These are phyloP conservation scores for Lissocephala sabroskyi DNA, from an alignment of 2,888 invertebrate species.

Conservation along the genomic window DNA sequence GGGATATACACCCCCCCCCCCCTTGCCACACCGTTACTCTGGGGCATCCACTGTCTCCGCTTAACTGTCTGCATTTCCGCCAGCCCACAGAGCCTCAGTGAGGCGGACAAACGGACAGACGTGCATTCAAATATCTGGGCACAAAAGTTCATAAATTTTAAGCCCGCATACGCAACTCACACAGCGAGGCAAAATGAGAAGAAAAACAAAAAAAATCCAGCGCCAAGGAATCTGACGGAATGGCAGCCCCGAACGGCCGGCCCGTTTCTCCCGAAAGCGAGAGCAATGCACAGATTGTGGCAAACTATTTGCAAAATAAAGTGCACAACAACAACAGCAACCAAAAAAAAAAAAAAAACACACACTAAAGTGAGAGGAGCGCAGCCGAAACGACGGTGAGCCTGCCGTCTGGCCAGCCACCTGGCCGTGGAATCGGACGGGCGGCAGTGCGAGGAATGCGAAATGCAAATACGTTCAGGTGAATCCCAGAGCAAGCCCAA, in stretches of 20 bases:
- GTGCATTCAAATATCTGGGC: conserved; percentile 36
- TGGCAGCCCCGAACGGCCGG: too few relatives aligned
- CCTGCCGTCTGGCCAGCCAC: too few relatives aligned
- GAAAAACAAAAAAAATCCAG: not conserved
- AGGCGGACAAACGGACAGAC: not conserved
- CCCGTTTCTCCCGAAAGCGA: too few relatives aligned
- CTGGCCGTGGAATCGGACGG: conserved; percentile 2
- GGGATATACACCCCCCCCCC: conserved; percentile 20
- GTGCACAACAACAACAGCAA: conserved; percentile 18
- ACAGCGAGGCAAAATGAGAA: conserved; percentile 27
- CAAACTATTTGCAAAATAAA: conserved; percentile 54
- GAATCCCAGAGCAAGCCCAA: conserved; percentile 48
- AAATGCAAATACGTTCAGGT: conserved; percentile 60
- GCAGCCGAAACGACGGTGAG: too few relatives aligned
- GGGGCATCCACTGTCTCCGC: not conserved
- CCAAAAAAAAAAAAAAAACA: conserved; percentile 7
- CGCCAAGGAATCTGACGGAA: too few relatives aligned
- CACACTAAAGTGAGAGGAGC: too few relatives aligned
- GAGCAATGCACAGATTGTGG: conserved; percentile 43
- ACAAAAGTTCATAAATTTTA: conserved; percentile 54
- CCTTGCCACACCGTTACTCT: not conserved
- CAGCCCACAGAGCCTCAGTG: not conserved
- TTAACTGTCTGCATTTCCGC: conserved; percentile 3
- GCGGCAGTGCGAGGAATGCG: conserved; percentile 26
- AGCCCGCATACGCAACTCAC: conserved; percentile 30